Evolutionary conservation across 2,888 invertebrate genomes (phyloP), one percentile per base, ranked within the genome.

Genomic region (Suillia variegata): DNA sequence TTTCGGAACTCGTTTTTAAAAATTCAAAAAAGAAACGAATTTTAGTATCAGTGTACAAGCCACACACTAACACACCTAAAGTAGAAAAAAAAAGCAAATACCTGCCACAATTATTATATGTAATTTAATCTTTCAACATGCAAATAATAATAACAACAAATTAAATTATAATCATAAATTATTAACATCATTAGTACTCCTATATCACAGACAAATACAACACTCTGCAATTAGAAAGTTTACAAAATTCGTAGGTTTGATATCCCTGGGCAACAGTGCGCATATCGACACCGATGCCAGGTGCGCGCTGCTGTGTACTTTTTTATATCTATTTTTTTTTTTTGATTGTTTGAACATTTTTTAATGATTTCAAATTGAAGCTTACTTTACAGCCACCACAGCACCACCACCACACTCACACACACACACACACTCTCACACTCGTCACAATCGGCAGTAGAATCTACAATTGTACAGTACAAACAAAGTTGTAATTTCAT

Each of bases 221-320:
- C 18, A 31, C 21, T 22, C 26, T n/a, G 50, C 50, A 51, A 51
- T 51, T 51, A 51, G 50, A 52, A 52, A 52, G 50, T 51, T 33
- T n/a, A 15, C 18, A 13, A 51, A 50, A 21, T 51, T 17, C 10
- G 21, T 18, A 52, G 52, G 18, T 52, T 5, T 2, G n/a, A 20
- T 52, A 52, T n/a, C 52, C 52, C 52, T 20, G 52, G 34, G 52
- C 52, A 34, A 52, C 52, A n/a, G n/a, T n/a, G n/a, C 52, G 3
- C 52, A 5, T 2, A 17, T 45, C 10, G 10, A 6, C 52, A 20
- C 33, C 6, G 6, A n/a, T 17, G 33, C 5, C 33, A 20, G 2
- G 21, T 20, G 17, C 51, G 17, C 15, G 18, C 21, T 12, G 50
- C 15, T 26, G 13, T 12, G n/a, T 13, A 13, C n/a, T 38, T 38